Conservation (phyloP, 1,140 invertebrate genomes). For the Drosophila melanica region DNA sequence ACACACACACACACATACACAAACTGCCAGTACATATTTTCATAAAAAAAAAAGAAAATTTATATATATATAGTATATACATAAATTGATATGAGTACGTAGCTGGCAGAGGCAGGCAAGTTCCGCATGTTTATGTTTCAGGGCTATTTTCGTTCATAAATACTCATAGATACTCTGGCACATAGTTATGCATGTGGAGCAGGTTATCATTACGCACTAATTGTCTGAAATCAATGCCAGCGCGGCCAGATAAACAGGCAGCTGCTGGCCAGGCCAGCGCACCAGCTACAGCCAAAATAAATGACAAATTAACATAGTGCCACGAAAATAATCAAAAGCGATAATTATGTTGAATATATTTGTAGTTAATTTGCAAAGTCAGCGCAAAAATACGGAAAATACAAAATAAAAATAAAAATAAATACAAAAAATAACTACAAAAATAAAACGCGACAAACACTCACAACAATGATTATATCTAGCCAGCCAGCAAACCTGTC, state of each 20-base stretch:
- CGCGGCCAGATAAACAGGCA: constrained; percentile 38
- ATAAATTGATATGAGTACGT: constrained; percentile 41
- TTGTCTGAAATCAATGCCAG: constrained; percentile 76
- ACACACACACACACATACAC: constrained; percentile 15
- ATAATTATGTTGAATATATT: constrained; percentile 66
- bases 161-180: constrained; percentile 17
- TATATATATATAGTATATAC: constrained; percentile 8
- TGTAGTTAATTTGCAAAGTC: constrained; percentile 66
- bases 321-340: constrained; percentile 64
- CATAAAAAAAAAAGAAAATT: constrained; percentile 39
- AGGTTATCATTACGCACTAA: constrained; percentile 80
- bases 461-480: constrained; percentile 73
- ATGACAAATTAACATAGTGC: constrained; percentile 78
- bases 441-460: constrained; percentile 5
- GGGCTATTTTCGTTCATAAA: constrained; percentile 43
- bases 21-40: constrained; percentile 10
- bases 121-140: constrained; percentile 46
- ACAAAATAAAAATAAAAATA: constrained; percentile 14
- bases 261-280: constrained; percentile 7
- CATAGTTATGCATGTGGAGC: constrained; percentile 63
- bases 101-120: neutral
- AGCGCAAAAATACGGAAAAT: constrained; percentile 20
- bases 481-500: constrained; percentile 67
- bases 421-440: constrained; percentile 9
- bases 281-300: constrained; percentile 37